Evolutionary conservation across 1,140 invertebrate genomes (phyloP).

Genomic region (Triops cancriformis): DNA sequence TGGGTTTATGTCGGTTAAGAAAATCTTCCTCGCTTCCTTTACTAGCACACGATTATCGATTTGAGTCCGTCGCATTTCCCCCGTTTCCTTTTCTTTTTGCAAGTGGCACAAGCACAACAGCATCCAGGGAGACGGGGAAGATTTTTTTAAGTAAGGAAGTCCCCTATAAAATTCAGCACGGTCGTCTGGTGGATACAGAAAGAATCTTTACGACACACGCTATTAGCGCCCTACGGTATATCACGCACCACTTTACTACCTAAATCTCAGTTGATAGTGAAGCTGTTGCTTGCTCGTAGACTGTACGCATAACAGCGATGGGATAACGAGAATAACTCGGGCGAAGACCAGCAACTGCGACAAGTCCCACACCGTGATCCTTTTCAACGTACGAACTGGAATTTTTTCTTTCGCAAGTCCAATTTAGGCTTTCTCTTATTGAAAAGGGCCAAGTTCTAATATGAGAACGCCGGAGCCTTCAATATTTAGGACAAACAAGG

Average conservation of each 20-base stretch:
- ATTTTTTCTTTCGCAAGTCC: no score
- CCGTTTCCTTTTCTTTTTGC: neutral
- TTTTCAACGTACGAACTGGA: no score
- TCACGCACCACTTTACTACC: neutral
- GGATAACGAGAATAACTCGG: neutral
- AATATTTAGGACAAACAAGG: no score
- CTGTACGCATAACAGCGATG: neutral
- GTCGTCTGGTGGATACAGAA: neutral
- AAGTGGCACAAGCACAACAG: neutral
- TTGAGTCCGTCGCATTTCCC: neutral
- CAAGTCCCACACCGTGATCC: no score
- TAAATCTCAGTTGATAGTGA: neutral
- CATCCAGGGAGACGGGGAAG: neutral
- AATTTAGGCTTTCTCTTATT: no score
- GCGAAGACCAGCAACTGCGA: neutral
- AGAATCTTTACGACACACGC: neutral
- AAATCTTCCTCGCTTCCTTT: neutral
- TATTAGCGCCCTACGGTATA: neutral
- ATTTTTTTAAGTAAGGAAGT: neutral
- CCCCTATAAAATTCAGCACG: neutral
- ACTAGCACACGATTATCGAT: neutral
- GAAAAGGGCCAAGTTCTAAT: no score
- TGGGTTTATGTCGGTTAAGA: neutral
- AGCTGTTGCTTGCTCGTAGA: neutral
- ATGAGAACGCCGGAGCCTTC: no score